Evolutionary conservation across 64 coral and sea anemone species (phyloP).

Genomic region (Trachythela sp.): DNA sequence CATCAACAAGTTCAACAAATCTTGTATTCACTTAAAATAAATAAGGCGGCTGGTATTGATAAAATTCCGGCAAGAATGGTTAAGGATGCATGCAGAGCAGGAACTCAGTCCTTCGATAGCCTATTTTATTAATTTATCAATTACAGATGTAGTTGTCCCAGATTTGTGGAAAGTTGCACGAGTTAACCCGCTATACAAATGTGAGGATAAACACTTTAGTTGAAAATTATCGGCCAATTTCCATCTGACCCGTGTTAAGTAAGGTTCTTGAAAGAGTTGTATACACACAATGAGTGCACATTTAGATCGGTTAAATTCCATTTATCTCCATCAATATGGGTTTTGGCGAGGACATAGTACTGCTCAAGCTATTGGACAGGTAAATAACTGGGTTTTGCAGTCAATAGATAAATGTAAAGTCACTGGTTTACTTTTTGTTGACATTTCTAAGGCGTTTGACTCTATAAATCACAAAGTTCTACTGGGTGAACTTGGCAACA

Average conservation of each 20-base stretch:
- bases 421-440: slow-evolving; percentile 24
- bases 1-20: neutral
- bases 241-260: slow-evolving; percentile 31
- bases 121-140: neutral
- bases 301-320: neutral
- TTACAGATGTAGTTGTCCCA: neutral
- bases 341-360: slow-evolving; percentile 46
- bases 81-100: neutral
- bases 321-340: slow-evolving; percentile 48
- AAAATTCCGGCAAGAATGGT: slow-evolving; percentile 21
- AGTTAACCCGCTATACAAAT: slow-evolving; percentile 31
- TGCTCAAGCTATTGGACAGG: slow-evolving; percentile 34
- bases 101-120: slow-evolving; percentile 20
- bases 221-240: slow-evolving; percentile 53
- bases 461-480: slow-evolving; percentile 43
- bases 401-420: neutral
- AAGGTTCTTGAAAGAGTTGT: slow-evolving; percentile 52
- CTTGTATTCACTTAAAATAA: neutral
- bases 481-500: slow-evolving; percentile 17
- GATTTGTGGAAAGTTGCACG: slow-evolving; percentile 3
- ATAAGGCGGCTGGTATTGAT: neutral
- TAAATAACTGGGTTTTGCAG: slow-evolving; percentile 29
- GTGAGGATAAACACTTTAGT: slow-evolving; percentile 31
- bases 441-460: slow-evolving; percentile 57
- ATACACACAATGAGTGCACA: slow-evolving; percentile 33